Evolutionary conservation across 2,888 invertebrate species (phyloP), one percentile per base, ranked within the genome.

Genomic region (Phorcus lineatus): DNA sequence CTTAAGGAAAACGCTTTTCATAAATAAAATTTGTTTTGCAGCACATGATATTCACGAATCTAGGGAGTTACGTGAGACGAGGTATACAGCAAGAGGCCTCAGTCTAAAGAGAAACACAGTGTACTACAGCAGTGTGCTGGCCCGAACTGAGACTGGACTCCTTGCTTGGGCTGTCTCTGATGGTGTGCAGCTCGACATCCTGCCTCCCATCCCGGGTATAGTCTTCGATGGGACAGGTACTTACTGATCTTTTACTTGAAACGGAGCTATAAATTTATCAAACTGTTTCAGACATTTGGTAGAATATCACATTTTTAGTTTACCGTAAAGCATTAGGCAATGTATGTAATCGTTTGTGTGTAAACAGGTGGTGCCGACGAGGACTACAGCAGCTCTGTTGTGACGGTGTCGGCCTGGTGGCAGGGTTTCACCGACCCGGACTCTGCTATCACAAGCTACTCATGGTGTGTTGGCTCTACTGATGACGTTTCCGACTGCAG

Each of bases 101-200:
- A 74, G 40, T 6, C 66, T 83, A 9, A 36, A 76, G 1, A 62
- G 81, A 13, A 78, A 82, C 7, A 54, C 74, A 3, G 53, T 76
- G n/a, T 84, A 83, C 57, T 84, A 83, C 55, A 81, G 76, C 36
- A 84, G 80, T 57, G 80, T 86, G 7, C 62, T 84, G 17, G 83
- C 83, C 19, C 82, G 80, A 66, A 86, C 79, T 74, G 74, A 78
- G 24, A 80, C 84, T 2, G 86, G 86, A 11, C 79, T 84, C 9
- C 67, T 78, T 53, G 62, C 54, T 24, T 81, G 80, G n/a, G 80
- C 67, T 11, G 52, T 74, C 16, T 83, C 83, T 22, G 86, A 86
- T 78, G 86, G 86, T 0, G 80, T 85, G n/a, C 47, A 57, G 22
- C 47, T 83, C 0, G 83, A 83, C 53, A n/a, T 19, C 36, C 31